Base-by-base conservation (phyloP, 2,797 vertebrate species). In the Thamnophis elegans region DNA sequence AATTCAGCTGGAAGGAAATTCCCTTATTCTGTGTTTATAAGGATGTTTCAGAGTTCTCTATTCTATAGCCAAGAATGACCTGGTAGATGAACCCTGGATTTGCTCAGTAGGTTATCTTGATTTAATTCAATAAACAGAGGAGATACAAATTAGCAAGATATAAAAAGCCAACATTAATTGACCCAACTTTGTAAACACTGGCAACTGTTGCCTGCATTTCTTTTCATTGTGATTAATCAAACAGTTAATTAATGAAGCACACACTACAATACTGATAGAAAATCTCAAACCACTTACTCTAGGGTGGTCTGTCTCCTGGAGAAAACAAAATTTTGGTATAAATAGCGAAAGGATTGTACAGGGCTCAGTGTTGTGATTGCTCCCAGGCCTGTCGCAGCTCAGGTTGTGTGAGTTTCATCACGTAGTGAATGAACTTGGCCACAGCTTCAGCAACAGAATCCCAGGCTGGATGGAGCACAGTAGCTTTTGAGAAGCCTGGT, bases 171-270 rank as follows among this genome's bases (percentile, higher is more conserved):
- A 53, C 65, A 91, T 59, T 20, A 47, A 22, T 87, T 51, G 20
- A 32, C 32, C 51, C 62, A 91, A 56, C 14, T 68, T 62, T 22
- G 0, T 78, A 51, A 62, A 65, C 2, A 0, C 53, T 91, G 32
- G 32, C 12, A 93, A 28, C 54, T 91, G 65, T 88, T 88, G 85
- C 36, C 47, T 82, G 56, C n/a, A 18, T 91, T 85, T 88, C 12
- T 88, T 88, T 90, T 60, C 56, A 88, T n/a, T 16, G 28, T 26
- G n/a, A 91, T 93, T 88, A 88, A 87, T 42, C 89, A 87, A 87
- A 60, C 86, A 47, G 28, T 88, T 90, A 73, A 58, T 87, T 47
- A 91, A 26, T 85, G 68, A 93, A 53, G 89, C 68, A 36, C 25
- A 82, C 32, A 54, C 11, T 28, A 22, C 36, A 62, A 78, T 91